Evolutionary conservation across 2,888 invertebrate species (phyloP).

Genomic region (Ormyrus nitidulus): DNA sequence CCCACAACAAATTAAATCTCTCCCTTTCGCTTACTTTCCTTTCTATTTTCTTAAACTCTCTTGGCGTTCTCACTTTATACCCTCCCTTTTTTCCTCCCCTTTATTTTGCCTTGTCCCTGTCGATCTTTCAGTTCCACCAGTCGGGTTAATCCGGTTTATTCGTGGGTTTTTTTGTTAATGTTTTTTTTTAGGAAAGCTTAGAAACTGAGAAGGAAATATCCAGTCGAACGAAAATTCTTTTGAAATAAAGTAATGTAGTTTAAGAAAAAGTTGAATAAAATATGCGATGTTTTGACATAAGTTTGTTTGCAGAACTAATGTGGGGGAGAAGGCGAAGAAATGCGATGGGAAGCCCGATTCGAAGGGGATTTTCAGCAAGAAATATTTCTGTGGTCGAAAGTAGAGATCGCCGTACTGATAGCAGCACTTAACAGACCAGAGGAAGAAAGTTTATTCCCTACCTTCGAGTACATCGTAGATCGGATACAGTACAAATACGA

Average conservation of each 20-base stretch:
- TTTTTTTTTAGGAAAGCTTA: neutral
- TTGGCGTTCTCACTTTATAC: neutral
- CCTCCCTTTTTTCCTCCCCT: constrained; percentile 6
- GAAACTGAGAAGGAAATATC: constrained; percentile 18
- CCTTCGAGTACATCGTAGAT: too few relatives aligned
- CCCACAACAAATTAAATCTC: constrained; percentile 27
- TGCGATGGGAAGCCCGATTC: neutral
- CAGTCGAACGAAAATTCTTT: neutral
- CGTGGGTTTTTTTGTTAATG: neutral
- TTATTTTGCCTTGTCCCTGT: neutral
- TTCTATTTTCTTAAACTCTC: neutral
- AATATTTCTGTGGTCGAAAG: too few relatives aligned
- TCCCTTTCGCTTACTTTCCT: neutral
- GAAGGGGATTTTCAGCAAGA: neutral
- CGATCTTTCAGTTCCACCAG: constrained; percentile 20
- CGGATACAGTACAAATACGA: too few relatives aligned
- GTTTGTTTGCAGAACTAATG: too few relatives aligned
- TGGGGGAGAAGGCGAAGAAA: too few relatives aligned
- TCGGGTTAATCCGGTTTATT: neutral
- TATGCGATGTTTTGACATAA: too few relatives aligned
- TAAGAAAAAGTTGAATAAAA: too few relatives aligned
- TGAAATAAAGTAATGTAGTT: too few relatives aligned
- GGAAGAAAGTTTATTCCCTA: too few relatives aligned
- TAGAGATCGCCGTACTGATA: too few relatives aligned
- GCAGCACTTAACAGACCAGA: too few relatives aligned